Base-by-base conservation (phyloP, 2,797 vertebrate species). In the Alectoris magna region DNA sequence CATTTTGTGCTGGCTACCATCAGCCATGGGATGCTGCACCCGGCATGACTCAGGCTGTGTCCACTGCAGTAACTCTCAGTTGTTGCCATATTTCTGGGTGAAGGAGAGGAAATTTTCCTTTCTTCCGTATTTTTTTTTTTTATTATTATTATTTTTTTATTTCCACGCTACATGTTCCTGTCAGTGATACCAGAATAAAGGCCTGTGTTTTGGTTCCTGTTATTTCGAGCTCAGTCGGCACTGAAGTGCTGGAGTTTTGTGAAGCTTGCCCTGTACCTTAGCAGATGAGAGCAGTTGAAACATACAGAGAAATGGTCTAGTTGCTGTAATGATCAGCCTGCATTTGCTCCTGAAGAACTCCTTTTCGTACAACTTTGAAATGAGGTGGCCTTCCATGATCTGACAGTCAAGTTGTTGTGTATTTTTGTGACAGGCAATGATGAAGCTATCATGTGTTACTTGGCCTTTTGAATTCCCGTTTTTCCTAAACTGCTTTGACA, bases 31-130 rank as follows among this genome's bases (percentile, higher is more conserved):
- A 46, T 53, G 4, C 29, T 56, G 59, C 0, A 4, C 29, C 79
- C 71, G 26, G 53, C 0, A 0, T 70, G 73, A 31, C 53, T 31
- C 26, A n/a, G 43, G 44, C 56, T 48, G 55, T 44, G 38, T 74
- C 88, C 29, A 10, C 64, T 41, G 1, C 14, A 41, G 26, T 73
- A 39, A 49, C 90, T 92, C 8, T 56, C 71, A 34, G 18, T 22
- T 36, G 44, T 82, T 88, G 39, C 81, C 3, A 2, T 66, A 8
- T 73, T 87, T 94, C 76, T 89, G 29, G 36, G 43, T 77, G 75
- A 94, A 93, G 68, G 36, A 89, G 53, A 36, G 31, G 29, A 10
- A 31, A 85, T 85, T 87, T 92, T 58, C 77, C 11, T 82, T 79
- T 86, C 64, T 34, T 49, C 43, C 39, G 56, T 10, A 3, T 77